phyloP scores from a whole-genome alignment of 2,797 vertebrate genomes.

The Smutsia temminckii region DNA sequence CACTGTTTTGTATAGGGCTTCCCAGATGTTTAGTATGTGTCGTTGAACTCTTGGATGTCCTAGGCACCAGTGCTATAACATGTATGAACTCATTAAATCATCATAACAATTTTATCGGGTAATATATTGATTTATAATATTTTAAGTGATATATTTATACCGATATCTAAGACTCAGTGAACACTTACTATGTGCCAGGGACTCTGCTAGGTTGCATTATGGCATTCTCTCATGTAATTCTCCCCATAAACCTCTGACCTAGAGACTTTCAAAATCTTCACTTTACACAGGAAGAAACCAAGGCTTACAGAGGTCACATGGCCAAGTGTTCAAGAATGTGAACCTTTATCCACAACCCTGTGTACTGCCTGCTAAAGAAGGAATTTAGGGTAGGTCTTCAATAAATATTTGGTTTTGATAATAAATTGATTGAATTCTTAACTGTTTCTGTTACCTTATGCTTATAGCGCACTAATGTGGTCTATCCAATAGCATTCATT shows the following conservation, averaged over 20 bases:
- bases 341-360: background rate
- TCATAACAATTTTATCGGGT: background rate
- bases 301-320: background rate
- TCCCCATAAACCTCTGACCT: background rate
- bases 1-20: background rate
- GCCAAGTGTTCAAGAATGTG: background rate
- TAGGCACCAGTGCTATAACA: background rate
- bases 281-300: conserved; percentile 16
- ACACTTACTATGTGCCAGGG: background rate
- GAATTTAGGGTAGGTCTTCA: conserved; percentile 25
- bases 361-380: conserved; percentile 2
- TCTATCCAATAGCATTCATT: background rate
- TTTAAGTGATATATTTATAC: background rate
- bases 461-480: background rate
- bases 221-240: background rate
- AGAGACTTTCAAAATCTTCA: conserved; percentile 3
- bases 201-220: background rate
- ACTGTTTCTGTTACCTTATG: conserved; percentile 29
- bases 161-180: conserved; percentile 15
- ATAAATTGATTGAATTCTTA: conserved; percentile 27
- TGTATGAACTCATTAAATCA: background rate
- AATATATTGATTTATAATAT: conserved; percentile 24
- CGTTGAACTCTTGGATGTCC: background rate
- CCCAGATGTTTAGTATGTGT: conserved; percentile 2
- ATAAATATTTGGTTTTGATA: conserved; percentile 18